Conservation (phyloP, 1,140 invertebrate species). For the Nasonia giraulti region DNA sequence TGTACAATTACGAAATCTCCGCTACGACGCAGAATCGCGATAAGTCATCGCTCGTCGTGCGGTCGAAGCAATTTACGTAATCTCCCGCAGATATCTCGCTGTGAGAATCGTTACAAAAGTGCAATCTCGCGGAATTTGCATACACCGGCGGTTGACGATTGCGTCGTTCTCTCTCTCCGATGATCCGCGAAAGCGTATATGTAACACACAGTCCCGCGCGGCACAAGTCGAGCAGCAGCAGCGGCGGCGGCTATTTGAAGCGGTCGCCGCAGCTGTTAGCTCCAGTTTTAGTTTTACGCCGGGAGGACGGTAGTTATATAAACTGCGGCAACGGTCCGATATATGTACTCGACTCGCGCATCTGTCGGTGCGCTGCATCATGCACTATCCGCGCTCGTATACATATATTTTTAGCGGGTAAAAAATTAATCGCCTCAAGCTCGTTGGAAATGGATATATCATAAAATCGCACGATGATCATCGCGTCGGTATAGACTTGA, state of each 20-base stretch:
- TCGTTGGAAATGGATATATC: not conserved
- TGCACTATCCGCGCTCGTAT: too few species aligned
- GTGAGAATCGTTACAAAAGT: not conserved
- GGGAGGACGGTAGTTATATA: constrained; percentile 3
- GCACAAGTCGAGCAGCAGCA: not conserved
- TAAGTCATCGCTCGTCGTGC: too few species aligned
- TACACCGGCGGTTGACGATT: not conserved
- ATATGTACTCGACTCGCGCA: not conserved
- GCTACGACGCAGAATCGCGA: too few species aligned
- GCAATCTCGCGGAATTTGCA: not conserved
- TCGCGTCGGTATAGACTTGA: not conserved
- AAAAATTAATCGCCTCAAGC: not conserved
- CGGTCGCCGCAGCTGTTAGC: not conserved
- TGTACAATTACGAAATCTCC: too few species aligned
- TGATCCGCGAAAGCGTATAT: not conserved
- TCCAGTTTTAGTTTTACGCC: constrained; percentile 3
- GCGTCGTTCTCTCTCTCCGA: not conserved
- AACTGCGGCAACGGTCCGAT: not conserved
- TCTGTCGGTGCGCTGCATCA: not conserved
- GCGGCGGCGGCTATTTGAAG: not conserved
- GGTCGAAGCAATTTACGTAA: not conserved
- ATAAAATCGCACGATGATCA: constrained; percentile 14
- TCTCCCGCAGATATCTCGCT: not conserved
- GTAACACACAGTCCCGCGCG: too few species aligned
- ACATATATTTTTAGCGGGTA: not conserved